phyloP scores from a whole-genome alignment of 2,888 invertebrate species.

The Limenitis camilla region DNA sequence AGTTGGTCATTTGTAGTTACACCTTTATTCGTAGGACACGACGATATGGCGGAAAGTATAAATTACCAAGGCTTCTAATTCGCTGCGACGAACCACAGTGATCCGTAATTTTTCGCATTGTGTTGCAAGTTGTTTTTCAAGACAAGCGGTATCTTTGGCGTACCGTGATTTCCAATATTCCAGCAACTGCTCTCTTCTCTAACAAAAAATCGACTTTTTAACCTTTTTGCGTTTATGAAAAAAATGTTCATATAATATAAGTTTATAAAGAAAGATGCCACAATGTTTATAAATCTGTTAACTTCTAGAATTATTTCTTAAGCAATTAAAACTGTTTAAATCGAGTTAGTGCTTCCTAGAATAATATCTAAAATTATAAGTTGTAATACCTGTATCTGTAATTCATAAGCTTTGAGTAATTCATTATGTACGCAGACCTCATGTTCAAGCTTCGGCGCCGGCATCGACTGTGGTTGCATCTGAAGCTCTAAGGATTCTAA shows the following conservation, averaged over 20 bases:
- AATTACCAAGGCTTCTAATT: slow-evolving; percentile 49
- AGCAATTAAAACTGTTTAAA: no score
- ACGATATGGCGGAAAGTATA: no score
- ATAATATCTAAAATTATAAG: no score
- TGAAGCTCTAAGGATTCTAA: slow-evolving; percentile 47
- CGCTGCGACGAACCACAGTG: slow-evolving; percentile 37
- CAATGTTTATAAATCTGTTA: no score
- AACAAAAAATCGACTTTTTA: slow-evolving; percentile 22
- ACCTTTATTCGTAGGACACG: no score
- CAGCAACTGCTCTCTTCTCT: slow-evolving; percentile 82
- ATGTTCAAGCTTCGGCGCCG: slow-evolving; percentile 36
- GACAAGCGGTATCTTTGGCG: slow-evolving; percentile 39
- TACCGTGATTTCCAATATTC: slow-evolving; percentile 72
- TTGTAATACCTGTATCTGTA: slow-evolving; percentile 46
- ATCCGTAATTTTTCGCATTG: slow-evolving; percentile 44
- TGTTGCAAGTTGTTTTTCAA: slow-evolving; percentile 35
- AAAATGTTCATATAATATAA: no score
- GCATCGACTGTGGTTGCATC: slow-evolving; percentile 31
- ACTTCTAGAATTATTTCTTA: no score
- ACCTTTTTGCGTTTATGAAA: no score
- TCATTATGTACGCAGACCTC: slow-evolving; percentile 55
- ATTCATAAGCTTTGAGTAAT: slow-evolving; percentile 42
- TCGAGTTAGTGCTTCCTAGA: no score
- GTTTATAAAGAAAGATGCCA: no score
- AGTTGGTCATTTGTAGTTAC: no score